These are phyloP conservation scores for Leptinotarsa haldemani DNA, from an alignment of 2,888 invertebrate genomes.

Conservation along the genomic window DNA sequence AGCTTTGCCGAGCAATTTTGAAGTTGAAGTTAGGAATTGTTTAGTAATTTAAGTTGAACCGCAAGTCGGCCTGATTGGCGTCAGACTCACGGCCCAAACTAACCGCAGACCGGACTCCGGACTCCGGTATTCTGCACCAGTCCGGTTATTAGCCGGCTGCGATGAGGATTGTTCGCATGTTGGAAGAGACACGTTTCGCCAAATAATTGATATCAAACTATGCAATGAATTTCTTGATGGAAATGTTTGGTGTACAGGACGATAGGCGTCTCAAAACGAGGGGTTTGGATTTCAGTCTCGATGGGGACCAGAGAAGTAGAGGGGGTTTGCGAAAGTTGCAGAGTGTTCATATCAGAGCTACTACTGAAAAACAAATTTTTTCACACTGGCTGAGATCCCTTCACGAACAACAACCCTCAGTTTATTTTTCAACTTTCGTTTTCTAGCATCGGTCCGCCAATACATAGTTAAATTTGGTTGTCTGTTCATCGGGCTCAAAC, in stretches of 20 bases:
- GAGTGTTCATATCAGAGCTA: too few species aligned
- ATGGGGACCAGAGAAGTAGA: too few species aligned
- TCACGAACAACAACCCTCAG: too few species aligned
- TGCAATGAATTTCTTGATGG: constrained; percentile 38
- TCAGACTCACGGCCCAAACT: constrained; percentile 41
- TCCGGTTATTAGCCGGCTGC: constrained; percentile 48
- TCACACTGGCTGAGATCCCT: too few species aligned
- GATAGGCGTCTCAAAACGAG: not conserved
- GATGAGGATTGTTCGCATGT: constrained; percentile 39
- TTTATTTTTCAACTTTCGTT: too few species aligned
- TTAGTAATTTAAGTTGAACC: constrained; percentile 50
- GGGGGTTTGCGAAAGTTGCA: too few species aligned
- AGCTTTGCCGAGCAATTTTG: constrained; percentile 49
- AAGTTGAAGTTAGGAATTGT: constrained; percentile 52
- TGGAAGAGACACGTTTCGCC: constrained; percentile 40
- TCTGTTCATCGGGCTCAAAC: too few species aligned
- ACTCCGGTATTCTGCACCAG: constrained; percentile 42
- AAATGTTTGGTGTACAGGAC: constrained; percentile 6
- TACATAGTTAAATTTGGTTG: too few species aligned
- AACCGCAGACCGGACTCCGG: constrained; percentile 52
- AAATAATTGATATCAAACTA: constrained; percentile 46
- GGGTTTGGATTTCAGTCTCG: too few species aligned
- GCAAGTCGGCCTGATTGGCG: constrained; percentile 42
- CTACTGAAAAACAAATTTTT: too few species aligned
- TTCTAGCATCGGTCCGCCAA: too few species aligned